These are phyloP conservation scores for Catocala sponsa DNA, from an alignment of 2,888 invertebrate genomes.

Conservation along the genomic window DNA sequence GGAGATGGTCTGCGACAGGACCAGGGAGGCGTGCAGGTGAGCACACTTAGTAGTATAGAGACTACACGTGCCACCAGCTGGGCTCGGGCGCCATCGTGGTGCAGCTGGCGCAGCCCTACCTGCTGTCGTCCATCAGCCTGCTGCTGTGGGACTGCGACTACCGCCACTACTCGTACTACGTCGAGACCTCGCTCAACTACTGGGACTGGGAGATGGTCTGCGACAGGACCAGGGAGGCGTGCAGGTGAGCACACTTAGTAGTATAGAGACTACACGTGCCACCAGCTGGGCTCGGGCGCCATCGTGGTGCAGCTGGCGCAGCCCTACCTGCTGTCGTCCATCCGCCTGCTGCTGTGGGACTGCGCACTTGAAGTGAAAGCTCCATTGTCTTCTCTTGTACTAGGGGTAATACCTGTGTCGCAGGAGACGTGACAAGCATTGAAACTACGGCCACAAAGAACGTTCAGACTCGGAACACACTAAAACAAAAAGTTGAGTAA, in stretches of 20 bases:
- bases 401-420: too few species aligned
- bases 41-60: conserved; percentile 62
- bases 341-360: conserved; percentile 98
- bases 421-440: too few species aligned
- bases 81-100: conserved; percentile 98
- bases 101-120: conserved; percentile 98
- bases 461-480: too few species aligned
- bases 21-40: conserved; percentile 92
- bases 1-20: conserved; percentile 96
- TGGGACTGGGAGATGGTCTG: conserved; percentile 97
- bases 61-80: conserved; percentile 98
- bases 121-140: conserved; percentile 96
- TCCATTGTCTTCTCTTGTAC: too few species aligned
- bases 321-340: conserved; percentile 96
- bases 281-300: conserved; percentile 97
- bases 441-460: too few species aligned
- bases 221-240: conserved; percentile 95
- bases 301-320: conserved; percentile 98
- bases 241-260: conserved; percentile 76
- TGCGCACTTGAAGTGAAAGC: conserved; percentile 84
- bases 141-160: conserved; percentile 99
- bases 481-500: too few species aligned
- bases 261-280: conserved; percentile 95
- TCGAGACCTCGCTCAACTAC: conserved; percentile 97
- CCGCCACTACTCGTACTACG: conserved; percentile 97